phyloP scores from a whole-genome alignment of 2,797 vertebrate genomes.

The Mus spretus region DNA sequence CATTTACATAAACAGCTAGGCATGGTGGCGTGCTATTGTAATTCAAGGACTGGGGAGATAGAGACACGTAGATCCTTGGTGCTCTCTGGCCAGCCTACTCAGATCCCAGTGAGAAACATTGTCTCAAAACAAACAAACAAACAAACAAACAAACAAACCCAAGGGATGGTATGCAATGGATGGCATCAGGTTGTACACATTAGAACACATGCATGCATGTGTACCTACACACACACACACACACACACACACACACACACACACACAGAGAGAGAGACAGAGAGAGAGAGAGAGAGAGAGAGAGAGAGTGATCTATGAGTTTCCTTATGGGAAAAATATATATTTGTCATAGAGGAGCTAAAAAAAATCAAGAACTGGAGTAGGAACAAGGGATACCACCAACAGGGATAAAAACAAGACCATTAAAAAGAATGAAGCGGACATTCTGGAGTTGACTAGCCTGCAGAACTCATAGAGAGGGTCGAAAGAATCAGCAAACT shows the following conservation, averaged over 20 bases:
- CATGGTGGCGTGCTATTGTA: background rate
- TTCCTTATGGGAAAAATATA: background rate
- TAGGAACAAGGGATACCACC: background rate
- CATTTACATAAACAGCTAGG: background rate
- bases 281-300: no score
- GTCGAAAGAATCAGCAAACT: background rate
- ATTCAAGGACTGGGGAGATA: background rate
- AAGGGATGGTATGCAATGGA: background rate
- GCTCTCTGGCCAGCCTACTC: background rate
- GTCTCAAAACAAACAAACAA: background rate
- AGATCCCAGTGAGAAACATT: background rate
- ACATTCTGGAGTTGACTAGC: conserved; percentile 4
- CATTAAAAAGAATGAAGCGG: background rate
- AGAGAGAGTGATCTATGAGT: background rate
- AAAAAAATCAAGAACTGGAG: background rate
- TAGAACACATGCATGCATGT: background rate
- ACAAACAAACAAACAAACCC: background rate
- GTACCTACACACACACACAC: background rate
- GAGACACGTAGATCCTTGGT: background rate
- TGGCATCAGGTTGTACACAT: background rate
- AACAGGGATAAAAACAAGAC: conserved; percentile 22
- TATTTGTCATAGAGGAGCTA: background rate
- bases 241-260: no score
- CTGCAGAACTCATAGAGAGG: background rate
- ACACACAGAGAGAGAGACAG: no score